These are phyloP conservation scores for Ursus arctos DNA, from an alignment of 2,113 vertebrate species.

Conservation along the genomic window DNA sequence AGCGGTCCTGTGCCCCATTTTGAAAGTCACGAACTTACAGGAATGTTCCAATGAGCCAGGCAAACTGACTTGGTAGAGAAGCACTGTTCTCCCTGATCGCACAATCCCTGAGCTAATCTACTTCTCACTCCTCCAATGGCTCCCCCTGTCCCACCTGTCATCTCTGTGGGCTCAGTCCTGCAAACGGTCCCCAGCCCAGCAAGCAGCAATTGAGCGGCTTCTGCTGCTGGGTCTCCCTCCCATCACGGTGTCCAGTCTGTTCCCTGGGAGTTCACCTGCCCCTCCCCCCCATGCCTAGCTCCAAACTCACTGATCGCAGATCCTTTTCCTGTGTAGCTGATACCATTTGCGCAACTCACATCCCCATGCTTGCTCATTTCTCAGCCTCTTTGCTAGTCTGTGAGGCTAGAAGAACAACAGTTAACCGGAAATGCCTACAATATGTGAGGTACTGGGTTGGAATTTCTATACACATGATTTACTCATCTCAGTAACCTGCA, in stretches of 20 bases:
- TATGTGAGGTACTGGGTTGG: neutral
- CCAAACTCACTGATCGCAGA: neutral
- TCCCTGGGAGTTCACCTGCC: neutral
- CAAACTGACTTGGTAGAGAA: neutral
- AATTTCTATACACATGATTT: neutral
- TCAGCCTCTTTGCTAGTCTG: neutral
- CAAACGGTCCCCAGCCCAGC: neutral
- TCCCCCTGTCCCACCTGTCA: fast-evolving
- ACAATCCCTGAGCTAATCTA: neutral
- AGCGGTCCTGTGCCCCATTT: neutral
- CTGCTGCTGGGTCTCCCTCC: neutral
- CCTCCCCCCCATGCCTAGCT: too few species aligned
- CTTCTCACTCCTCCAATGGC: neutral
- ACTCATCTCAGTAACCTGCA: neutral
- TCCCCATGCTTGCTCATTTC: neutral
- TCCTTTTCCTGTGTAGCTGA: neutral
- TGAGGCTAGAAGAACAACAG: neutral
- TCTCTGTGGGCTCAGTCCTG: neutral
- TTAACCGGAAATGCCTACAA: neutral
- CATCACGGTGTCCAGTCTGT: fast-evolving
- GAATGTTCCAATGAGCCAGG: neutral
- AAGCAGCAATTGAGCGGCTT: neutral
- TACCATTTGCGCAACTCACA: neutral
- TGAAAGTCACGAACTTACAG: neutral
- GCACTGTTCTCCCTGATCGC: neutral